These are phyloP conservation scores for Isurus oxyrinchus DNA, from an alignment of 2,113 vertebrate species.

Conservation along the genomic window DNA sequence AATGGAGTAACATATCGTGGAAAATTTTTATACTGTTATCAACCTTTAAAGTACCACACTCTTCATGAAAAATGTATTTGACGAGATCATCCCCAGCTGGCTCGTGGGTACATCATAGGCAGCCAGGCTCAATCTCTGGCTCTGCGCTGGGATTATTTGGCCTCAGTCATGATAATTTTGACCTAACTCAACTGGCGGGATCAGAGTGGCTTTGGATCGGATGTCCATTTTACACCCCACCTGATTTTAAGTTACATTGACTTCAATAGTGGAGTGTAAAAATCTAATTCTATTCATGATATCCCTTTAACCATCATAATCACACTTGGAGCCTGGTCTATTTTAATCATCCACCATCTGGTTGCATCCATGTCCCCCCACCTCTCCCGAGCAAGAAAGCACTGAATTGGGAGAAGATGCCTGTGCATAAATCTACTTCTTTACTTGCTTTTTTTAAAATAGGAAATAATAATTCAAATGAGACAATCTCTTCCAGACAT, in stretches of 20 bases:
- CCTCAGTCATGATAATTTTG: not conserved
- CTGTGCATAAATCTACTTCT: not conserved
- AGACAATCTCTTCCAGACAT: not conserved
- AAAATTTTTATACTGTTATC: not conserved
- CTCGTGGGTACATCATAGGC: not conserved
- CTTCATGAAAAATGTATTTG: not conserved
- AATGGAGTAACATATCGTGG: not conserved
- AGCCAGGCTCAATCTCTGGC: not conserved
- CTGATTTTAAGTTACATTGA: not conserved
- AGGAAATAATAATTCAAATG: constrained; percentile 30
- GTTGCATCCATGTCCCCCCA: not conserved
- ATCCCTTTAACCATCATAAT: not conserved
- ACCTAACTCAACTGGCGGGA: not conserved
- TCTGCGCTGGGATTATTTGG: not conserved
- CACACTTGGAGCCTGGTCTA: too few species aligned
- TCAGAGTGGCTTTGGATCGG: not conserved
- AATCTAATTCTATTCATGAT: not conserved
- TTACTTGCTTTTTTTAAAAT: not conserved
- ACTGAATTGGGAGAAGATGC: not conserved
- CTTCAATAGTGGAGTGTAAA: not conserved
- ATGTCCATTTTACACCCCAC: not conserved
- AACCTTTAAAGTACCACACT: not conserved
- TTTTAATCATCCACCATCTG: not conserved
- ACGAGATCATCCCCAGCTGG: not conserved
- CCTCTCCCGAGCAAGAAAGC: not conserved